These are phyloP conservation scores for Ascaphus truei DNA, from an alignment of 2,113 vertebrate genomes.

Conservation along the genomic window DNA sequence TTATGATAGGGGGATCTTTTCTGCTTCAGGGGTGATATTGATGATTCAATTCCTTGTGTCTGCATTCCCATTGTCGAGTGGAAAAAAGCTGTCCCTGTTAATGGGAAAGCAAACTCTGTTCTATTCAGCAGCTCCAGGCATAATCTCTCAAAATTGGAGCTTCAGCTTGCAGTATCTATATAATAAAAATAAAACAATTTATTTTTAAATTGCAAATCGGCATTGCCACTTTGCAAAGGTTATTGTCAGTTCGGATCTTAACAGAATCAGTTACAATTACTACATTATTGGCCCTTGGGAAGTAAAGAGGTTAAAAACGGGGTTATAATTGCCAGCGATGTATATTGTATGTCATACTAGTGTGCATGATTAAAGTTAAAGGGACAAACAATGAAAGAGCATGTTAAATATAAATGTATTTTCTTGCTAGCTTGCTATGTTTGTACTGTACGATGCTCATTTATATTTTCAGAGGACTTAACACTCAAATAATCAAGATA, in stretches of 20 bases:
- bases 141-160: constrained; percentile 14
- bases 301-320: not conserved
- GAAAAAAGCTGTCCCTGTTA: not conserved
- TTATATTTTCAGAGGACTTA: too few relatives aligned
- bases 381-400: too few relatives aligned
- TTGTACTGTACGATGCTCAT: too few relatives aligned
- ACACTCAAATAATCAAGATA: too few relatives aligned
- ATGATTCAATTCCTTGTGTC: constrained; percentile 22
- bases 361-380: too few relatives aligned
- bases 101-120: not conserved
- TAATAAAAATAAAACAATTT: constrained; percentile 16
- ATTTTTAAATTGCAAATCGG: constrained; percentile 26
- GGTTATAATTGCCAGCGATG: not conserved
- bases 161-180: not conserved
- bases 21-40: constrained; percentile 17
- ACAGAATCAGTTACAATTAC: not conserved
- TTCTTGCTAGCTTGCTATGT: too few relatives aligned
- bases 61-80: not conserved
- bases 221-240: not conserved
- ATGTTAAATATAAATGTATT: too few relatives aligned
- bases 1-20: constrained; percentile 3
- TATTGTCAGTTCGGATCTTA: not conserved
- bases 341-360: not conserved
- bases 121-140: constrained; percentile 1
- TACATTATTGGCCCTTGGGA: not conserved